Percentiles rank a stretch among this genome's conserved stretches.
Evolutionary conservation across 2,888 invertebrate species (phyloP).

Genomic region (Rhodophaea formosa): DNA sequence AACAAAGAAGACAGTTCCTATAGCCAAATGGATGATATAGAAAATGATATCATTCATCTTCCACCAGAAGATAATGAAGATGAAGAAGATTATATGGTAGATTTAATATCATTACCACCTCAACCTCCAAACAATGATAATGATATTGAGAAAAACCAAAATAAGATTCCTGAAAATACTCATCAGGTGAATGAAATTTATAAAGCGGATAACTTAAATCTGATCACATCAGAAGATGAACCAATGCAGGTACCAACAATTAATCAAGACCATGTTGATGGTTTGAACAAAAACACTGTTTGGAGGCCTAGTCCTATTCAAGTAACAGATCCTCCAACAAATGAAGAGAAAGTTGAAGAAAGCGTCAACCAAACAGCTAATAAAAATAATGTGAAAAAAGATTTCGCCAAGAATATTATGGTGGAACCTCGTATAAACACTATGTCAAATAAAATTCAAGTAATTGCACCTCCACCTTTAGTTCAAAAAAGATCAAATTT

Average conservation of each 20-base stretch:
- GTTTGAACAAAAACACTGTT: slow-evolving; percentile 26
- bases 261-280: slow-evolving; percentile 44
- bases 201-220: slow-evolving; percentile 28
- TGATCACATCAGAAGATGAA: slow-evolving; percentile 22
- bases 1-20: slow-evolving; percentile 59
- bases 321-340: slow-evolving; percentile 1
- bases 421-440: slow-evolving; percentile 1
- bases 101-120: slow-evolving; percentile 51
- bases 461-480: slow-evolving; percentile 51
- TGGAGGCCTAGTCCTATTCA: slow-evolving; percentile 19
- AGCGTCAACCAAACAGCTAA: neutral
- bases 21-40: slow-evolving; percentile 62
- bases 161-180: slow-evolving; percentile 4
- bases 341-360: slow-evolving; percentile 23
- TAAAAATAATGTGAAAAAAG: neutral
- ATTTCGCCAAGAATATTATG: neutral
- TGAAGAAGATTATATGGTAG: slow-evolving; percentile 52
- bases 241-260: slow-evolving; percentile 20
- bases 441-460: slow-evolving; percentile 45
- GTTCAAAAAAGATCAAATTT: slow-evolving; percentile 38
- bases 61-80: slow-evolving; percentile 37
- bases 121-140: slow-evolving; percentile 28
- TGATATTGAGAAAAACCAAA: slow-evolving; percentile 22
- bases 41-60: slow-evolving; percentile 28
- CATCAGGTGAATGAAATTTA: neutral